phyloP scores from a whole-genome alignment of 2,797 vertebrate genomes.

The Arctocebus calabarensis region DNA sequence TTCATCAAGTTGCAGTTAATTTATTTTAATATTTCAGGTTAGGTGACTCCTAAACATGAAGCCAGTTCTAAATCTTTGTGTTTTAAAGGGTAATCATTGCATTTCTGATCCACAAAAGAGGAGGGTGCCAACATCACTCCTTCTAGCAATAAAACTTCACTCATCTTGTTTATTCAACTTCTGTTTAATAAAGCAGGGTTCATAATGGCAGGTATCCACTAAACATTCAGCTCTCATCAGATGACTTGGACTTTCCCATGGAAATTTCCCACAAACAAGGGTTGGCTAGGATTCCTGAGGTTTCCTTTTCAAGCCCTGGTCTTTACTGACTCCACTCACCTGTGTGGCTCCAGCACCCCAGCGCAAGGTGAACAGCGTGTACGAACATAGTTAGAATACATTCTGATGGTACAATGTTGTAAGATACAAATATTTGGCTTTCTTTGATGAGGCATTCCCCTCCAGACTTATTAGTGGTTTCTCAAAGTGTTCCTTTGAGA shows the following conservation, averaged over 20 bases:
- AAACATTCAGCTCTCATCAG: not conserved
- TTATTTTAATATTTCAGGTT: slow-evolving; percentile 33
- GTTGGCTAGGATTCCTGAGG: not conserved
- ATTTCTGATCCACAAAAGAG: not conserved
- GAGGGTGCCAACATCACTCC: not conserved
- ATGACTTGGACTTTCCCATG: not conserved
- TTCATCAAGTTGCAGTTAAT: not conserved
- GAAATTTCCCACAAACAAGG: slow-evolving; percentile 15
- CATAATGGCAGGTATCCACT: not conserved
- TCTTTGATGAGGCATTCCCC: not conserved
- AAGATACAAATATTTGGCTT: not conserved
- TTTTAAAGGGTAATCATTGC: not conserved
- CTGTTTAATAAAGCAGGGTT: slow-evolving; percentile 15
- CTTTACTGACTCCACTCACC: not conserved
- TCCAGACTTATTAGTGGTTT: not conserved
- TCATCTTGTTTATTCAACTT: slow-evolving; percentile 15
- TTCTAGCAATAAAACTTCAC: not conserved
- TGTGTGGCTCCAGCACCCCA: not conserved
- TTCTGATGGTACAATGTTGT: not conserved
- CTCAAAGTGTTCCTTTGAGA: slow-evolving; percentile 45
- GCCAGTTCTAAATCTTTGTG: slow-evolving; percentile 6
- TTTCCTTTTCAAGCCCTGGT: not conserved
- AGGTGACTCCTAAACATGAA: not conserved
- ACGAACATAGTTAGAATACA: not conserved
- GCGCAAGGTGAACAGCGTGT: not conserved